phyloP scores from a whole-genome alignment of 1,140 invertebrate species.

The Brachionus sp. region DNA sequence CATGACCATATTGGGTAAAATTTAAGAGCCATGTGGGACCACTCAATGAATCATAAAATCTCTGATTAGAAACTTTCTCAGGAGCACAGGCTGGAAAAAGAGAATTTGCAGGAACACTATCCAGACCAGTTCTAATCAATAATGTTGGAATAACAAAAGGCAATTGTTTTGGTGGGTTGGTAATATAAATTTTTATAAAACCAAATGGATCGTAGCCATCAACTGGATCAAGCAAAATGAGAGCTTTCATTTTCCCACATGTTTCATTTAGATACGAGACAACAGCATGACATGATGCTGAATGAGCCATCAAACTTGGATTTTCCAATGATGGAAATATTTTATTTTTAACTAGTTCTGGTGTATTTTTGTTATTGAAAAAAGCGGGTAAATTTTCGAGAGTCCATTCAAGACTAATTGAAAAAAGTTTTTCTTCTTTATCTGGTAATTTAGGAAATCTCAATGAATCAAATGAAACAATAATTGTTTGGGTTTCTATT shows the following conservation, averaged over 20 bases:
- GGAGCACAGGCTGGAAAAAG: constrained; percentile 41
- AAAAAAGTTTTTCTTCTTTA: neutral
- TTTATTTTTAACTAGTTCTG: neutral
- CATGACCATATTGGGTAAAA: constrained; percentile 45
- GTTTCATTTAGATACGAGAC: constrained; percentile 37
- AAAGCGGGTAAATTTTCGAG: neutral
- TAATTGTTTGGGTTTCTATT: constrained; percentile 12
- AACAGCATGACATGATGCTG: neutral
- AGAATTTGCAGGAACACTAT: neutral
- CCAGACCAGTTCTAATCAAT: constrained; percentile 12
- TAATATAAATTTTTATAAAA: constrained; percentile 35
- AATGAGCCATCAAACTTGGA: constrained; percentile 10
- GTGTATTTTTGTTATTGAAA: constrained; percentile 15
- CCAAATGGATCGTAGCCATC: constrained; percentile 45
- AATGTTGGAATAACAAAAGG: constrained; percentile 28
- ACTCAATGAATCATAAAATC: constrained; percentile 16
- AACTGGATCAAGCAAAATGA: constrained; percentile 43
- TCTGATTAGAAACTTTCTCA: neutral
- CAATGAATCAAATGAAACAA: constrained; percentile 32
- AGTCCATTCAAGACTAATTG: constrained; percentile 6
- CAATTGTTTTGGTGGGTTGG: constrained; percentile 20
- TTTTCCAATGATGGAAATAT: neutral
- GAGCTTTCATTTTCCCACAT: constrained; percentile 1
- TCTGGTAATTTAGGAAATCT: neutral
- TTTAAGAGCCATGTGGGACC: constrained; percentile 28